These are phyloP conservation scores for Nematopogon swammerdamellus DNA, from an alignment of 2,888 invertebrate species.

Conservation along the genomic window DNA sequence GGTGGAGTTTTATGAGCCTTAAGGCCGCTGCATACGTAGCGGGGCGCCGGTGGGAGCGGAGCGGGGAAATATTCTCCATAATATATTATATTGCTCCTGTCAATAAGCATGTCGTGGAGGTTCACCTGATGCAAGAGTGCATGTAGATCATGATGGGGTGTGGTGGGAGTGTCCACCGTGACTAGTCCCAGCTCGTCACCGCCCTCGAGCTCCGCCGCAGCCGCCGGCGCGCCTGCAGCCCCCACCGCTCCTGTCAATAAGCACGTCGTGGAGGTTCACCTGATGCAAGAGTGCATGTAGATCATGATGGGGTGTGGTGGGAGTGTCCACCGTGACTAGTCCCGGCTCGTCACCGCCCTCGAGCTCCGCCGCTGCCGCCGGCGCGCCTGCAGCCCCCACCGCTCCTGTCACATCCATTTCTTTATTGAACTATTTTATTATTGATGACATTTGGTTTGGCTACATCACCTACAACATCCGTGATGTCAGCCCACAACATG, in stretches of 20 bases:
- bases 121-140: conserved; percentile 66
- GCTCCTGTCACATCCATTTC: conserved; percentile 23
- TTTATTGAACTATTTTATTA: too few relatives aligned
- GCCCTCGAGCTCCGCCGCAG: conserved; percentile 80
- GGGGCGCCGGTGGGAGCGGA: too few relatives aligned
- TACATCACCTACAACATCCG: too few relatives aligned
- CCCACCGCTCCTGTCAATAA: conserved; percentile 19
- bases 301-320: conserved; percentile 67
- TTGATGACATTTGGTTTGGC: too few relatives aligned
- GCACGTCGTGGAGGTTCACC: conserved; percentile 23
- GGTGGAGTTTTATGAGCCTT: too few relatives aligned
- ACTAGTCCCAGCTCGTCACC: conserved; percentile 77
- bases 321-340: conserved; percentile 72
- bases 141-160: conserved; percentile 66
- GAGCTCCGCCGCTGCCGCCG: conserved; percentile 72
- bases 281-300: conserved; percentile 68
- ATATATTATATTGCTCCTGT: conserved; percentile 21
- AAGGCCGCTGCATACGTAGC: too few relatives aligned
- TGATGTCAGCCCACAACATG: too few relatives aligned
- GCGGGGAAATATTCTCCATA: too few relatives aligned
- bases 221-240: conserved; percentile 38
- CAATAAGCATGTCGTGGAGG: not conserved
- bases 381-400: conserved; percentile 26
- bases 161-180: conserved; percentile 70
- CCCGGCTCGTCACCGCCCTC: conserved; percentile 80